Evolutionary conservation across 2,888 invertebrate species (phyloP), one percentile per base, ranked within the genome.

Genomic region (Xestia rhomboidea): DNA sequence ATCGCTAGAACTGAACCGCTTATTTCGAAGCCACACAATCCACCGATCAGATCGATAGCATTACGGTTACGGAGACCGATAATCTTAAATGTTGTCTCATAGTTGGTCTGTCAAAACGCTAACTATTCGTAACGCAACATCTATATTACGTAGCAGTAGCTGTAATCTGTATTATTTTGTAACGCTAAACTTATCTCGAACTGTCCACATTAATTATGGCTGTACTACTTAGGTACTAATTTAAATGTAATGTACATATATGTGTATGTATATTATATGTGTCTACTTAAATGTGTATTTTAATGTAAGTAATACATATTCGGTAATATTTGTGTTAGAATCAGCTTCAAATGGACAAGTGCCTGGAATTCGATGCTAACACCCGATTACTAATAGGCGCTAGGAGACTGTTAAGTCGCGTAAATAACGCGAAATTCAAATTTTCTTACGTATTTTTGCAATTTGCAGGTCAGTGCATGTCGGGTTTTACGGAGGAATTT

Each of bases 81-180:
- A 91, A 89, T 89, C 88, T 84, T 88, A 88, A 90, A 88, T 85
- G 87, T 83, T 85, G 82, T 89, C 85, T 86, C 84, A 87, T 88
- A 87, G 87, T 86, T 73, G 81, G 74, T 86, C 84, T 89, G 89
- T 90, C 90, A 89, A 87, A 89, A 80, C 81, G 81, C 79, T 86
- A 83, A 82, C 81, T 46, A 49, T 18, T 54, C n/a, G 41, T 76
- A 78, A 82, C 82, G 82, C 44, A 85, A 82, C 68, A 70, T 62
- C 57, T 73, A 49, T 66, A 68, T 81, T 82, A 81, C 76, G 71
- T 75, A 81, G 82, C 54, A 34, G 63, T 49, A 57, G 34, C 34
- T 34, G 60, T 75, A 81, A 67, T 80, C 81, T 85, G 44, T 73
- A 51, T 63, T 69, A 81, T 85, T 85, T 85, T 73, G 85, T 73